Evolutionary conservation across 1,140 invertebrate genomes (phyloP), one percentile per base, ranked within the genome.

Genomic region (Drosophila kohkoa): DNA sequence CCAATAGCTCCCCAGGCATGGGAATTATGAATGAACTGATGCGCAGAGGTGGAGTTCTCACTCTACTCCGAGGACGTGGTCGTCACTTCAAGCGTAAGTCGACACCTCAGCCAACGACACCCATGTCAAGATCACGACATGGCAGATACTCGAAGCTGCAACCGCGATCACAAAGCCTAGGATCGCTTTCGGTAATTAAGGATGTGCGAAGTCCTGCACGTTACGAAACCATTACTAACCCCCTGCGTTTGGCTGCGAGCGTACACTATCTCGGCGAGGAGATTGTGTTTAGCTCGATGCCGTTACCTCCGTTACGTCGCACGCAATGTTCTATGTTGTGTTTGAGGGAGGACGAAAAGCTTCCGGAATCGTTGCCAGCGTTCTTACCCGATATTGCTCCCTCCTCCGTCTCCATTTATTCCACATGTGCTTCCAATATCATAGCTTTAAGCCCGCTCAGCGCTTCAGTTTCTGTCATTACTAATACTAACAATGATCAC

Each of bases 181-280:
- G 91, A 79, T 92, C 91, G 25, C 65, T 92, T 68, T 91, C 91
- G 91, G 91, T 92, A 92, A 92, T 89, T 92, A 78, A 69, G 55
- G 65, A 68, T 58, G 59, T 66, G 49, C 57, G 63, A 66, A 92
- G 90, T 79, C 83, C 90, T 75, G 86, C 85, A 75, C 86, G 85
- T 64, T 87, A 87, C 63, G 91, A 92, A 82, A 69, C 88, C 71
- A 91, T 92, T 83, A 92, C 91, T 92, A 92, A 92, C 79, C 79
- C 83, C 11, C 60, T 91, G 79, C 86, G 90, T 35, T 64, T 92
- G 79, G 82, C 88, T 59, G 82, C 86, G 51, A 92, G 91, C 57
- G 77, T 92, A 3, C 82, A 81, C 16, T 75, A 90, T 52, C 66
- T 90, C 28, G 87, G 78, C 57, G 86, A 86, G 66, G 87, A 90